These are phyloP conservation scores for Dendroctonus ponderosae DNA, from an alignment of 1,140 invertebrate genomes.

Conservation along the genomic window DNA sequence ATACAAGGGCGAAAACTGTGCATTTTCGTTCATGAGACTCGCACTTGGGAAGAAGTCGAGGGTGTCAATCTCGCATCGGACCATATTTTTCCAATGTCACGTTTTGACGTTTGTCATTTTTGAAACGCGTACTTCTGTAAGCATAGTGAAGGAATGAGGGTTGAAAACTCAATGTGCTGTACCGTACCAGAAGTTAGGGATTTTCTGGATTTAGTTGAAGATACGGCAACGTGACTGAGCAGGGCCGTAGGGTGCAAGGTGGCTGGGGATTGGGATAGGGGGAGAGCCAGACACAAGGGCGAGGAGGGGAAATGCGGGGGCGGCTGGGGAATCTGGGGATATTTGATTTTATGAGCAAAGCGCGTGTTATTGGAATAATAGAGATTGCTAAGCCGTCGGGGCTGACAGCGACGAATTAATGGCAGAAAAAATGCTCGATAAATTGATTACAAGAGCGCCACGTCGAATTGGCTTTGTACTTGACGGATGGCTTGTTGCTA, in stretches of 20 bases:
- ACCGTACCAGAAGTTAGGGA: no score
- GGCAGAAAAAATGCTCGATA: slow-evolving; percentile 18
- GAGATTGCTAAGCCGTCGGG: slow-evolving; percentile 31
- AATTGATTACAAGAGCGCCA: slow-evolving; percentile 25
- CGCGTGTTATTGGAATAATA: slow-evolving; percentile 30
- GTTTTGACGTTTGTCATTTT: no score
- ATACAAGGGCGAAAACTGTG: no score
- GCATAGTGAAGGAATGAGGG: no score
- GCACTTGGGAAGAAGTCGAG: no score
- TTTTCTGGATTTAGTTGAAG: background rate
- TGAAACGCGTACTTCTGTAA: no score
- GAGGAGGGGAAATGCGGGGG: slow-evolving; percentile 5
- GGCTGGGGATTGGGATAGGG: slow-evolving; percentile 12
- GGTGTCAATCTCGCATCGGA: no score
- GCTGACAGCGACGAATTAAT: slow-evolving; percentile 22
- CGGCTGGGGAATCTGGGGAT: slow-evolving; percentile 17
- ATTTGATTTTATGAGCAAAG: slow-evolving; percentile 30
- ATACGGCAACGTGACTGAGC: background rate
- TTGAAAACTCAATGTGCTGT: no score
- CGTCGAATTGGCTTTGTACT: slow-evolving; percentile 15
- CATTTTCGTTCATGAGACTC: no score
- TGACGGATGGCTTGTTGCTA: slow-evolving; percentile 17
- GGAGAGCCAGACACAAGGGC: slow-evolving; percentile 10
- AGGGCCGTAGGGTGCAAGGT: slow-evolving; percentile 3
- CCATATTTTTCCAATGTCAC: no score